A percentile compares a stretch with the other conserved stretches of the same genome.
phyloP scores from a whole-genome alignment of 2,113 vertebrate genomes.

The Eubucco bourcierii region DNA sequence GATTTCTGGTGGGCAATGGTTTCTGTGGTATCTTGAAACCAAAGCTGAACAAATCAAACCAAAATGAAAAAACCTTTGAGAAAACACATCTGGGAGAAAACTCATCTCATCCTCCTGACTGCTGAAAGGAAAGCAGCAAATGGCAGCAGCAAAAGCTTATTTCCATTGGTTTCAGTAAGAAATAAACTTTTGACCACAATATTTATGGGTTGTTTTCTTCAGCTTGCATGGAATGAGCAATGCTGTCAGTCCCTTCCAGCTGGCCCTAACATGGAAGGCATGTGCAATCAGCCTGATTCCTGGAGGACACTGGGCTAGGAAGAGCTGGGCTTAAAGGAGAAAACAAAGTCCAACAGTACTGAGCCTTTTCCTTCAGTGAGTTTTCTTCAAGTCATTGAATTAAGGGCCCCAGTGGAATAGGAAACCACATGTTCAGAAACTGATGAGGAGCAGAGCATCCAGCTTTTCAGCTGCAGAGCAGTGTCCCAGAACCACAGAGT shows the following conservation, averaged over 20 bases:
- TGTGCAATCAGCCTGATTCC: neutral
- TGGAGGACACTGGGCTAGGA: neutral
- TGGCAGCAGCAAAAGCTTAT: neutral
- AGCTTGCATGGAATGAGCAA: neutral
- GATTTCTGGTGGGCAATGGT: neutral
- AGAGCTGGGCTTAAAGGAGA: neutral
- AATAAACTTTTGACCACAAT: neutral
- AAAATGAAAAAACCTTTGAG: neutral
- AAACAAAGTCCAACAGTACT: neutral
- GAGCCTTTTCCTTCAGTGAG: neutral
- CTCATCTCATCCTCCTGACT: neutral
- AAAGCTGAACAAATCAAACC: neutral
- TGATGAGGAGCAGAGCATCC: neutral
- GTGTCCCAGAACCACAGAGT: too few species aligned
- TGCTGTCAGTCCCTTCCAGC: neutral
- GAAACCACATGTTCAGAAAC: neutral
- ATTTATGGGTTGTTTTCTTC: neutral
- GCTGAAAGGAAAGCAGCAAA: neutral
- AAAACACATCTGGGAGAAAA: neutral
- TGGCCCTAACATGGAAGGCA: neutral
- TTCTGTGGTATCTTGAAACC: neutral
- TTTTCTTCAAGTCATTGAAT: neutral
- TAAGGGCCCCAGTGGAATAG: neutral
- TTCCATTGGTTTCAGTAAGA: neutral
- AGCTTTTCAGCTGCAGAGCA: neutral